Evolutionary conservation across 2,888 invertebrate species (phyloP).

Genomic region (Ischnura elegans): DNA sequence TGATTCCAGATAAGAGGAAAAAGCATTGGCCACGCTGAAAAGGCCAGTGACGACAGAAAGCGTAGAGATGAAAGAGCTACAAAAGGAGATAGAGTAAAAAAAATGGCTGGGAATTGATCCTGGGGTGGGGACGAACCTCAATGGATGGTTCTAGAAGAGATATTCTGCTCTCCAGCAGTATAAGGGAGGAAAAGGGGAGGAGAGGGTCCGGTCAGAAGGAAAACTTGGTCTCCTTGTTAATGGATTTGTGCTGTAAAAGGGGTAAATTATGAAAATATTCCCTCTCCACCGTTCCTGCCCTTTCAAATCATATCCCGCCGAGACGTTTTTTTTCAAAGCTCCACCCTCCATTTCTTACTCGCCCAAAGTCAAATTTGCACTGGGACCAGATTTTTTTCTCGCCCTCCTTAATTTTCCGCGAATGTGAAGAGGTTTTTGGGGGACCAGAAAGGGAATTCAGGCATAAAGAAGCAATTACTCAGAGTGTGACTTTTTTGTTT

Average conservation of each 20-base stretch:
- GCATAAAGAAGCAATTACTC: not conserved
- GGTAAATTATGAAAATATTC: conserved; percentile 45
- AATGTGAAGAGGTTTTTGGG: not conserved
- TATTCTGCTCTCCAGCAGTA: not conserved
- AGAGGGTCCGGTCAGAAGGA: not conserved
- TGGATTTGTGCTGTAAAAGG: conserved; percentile 42
- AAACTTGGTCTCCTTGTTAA: not conserved
- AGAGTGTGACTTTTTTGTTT: not conserved
- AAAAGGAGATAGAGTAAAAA: not conserved
- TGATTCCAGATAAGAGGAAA: conserved; percentile 1
- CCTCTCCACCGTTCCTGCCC: not conserved
- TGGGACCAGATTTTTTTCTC: not conserved
- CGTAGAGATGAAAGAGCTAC: not conserved
- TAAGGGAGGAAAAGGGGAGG: not conserved
- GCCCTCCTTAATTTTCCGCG: not conserved
- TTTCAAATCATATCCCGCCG: not conserved
- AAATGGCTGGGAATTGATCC: not conserved
- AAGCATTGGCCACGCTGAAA: not conserved
- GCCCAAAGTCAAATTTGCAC: not conserved
- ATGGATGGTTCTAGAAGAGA: not conserved
- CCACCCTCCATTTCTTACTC: not conserved
- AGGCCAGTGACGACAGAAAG: not conserved
- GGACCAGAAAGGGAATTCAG: not conserved
- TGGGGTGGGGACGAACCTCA: not conserved
- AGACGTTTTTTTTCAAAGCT: not conserved